Base-by-base conservation (phyloP, 2,888 invertebrate species). In the Phyllotreta striolata region DNA sequence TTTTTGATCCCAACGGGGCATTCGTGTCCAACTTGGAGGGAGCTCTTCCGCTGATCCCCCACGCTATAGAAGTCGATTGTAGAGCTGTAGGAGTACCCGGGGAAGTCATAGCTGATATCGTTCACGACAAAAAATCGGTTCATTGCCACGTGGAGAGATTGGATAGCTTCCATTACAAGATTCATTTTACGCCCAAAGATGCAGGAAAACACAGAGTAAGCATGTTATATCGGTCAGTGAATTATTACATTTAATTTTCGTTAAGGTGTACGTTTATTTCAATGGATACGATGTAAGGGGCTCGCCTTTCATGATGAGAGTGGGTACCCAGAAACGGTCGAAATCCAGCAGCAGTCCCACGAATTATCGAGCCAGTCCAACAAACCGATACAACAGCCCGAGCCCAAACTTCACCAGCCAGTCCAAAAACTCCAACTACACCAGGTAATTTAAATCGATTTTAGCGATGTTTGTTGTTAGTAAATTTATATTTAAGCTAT, bases 1-100 rank as follows among this genome's bases (percentile, higher is more conserved):
- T 97, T 0, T 98, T 95, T 77, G 96, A 98, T 82, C 95, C 97
- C 0, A 90, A 93, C 44, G 93, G 94, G 14, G 92, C 97, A 7
- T 90, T 92, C 64, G 90, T 92, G 0, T 87, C 89, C 63, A 92
- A 92, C 0, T 80, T 93, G 6, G 93, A 93, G 74, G 92, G 91
- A 1, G 95, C 94, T 6, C 86, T 92, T 76, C 93, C 95, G 0
- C 85, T 93, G 13, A 90, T 93, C 65, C 92, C 94, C 0, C 95
- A 95, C 77, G 92, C 92, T n/a, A 93, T 95, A 72, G 90, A 90
- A 73, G 77, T 88, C 66, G 87, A 87, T 75, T 87, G 87, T 57
- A 85, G 91, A 6, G 88, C 87, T 44, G 91, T 92, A 7, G 93
- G 93, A 4, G 96, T 95, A 54, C 87, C 88, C 56, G 97, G 96